These are phyloP conservation scores for Corvus moneduloides DNA, from an alignment of 2,113 vertebrate genomes.

Conservation along the genomic window DNA sequence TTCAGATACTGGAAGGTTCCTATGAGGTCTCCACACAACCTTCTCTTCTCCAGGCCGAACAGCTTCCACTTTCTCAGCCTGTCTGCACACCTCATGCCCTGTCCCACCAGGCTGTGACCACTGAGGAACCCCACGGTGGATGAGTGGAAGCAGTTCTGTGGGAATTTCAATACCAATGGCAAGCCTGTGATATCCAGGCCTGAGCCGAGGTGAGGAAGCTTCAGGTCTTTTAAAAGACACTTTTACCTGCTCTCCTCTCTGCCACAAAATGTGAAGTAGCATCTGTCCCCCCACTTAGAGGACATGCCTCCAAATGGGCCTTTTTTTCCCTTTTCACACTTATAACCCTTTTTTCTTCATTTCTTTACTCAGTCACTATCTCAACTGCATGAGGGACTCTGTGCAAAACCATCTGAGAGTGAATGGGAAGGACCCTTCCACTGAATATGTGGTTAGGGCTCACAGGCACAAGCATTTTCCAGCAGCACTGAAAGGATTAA, in stretches of 20 bases:
- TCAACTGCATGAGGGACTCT: not conserved
- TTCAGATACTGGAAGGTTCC: not conserved
- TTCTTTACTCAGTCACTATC: not conserved
- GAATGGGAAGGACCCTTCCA: not conserved
- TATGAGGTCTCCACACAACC: not conserved
- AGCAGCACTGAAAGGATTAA: conserved; percentile 58
- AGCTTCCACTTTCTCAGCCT: not conserved
- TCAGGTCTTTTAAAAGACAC: not conserved
- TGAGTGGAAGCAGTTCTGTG: not conserved
- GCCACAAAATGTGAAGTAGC: not conserved
- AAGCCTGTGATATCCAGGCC: not conserved
- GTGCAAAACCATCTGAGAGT: not conserved
- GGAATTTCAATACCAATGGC: not conserved
- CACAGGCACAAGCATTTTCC: conserved; percentile 22
- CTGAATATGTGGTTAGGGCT: not conserved
- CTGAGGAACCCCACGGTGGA: not conserved
- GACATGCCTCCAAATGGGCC: not conserved
- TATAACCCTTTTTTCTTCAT: not conserved
- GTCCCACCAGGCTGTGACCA: not conserved
- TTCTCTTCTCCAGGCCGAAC: not conserved
- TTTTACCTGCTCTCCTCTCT: not conserved
- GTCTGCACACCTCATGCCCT: not conserved
- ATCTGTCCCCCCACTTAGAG: not conserved
- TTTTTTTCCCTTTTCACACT: not conserved
- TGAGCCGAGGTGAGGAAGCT: not conserved